Evolutionary conservation across 1,140 invertebrate species (phyloP).

Genomic region (Cydia pomonella): DNA sequence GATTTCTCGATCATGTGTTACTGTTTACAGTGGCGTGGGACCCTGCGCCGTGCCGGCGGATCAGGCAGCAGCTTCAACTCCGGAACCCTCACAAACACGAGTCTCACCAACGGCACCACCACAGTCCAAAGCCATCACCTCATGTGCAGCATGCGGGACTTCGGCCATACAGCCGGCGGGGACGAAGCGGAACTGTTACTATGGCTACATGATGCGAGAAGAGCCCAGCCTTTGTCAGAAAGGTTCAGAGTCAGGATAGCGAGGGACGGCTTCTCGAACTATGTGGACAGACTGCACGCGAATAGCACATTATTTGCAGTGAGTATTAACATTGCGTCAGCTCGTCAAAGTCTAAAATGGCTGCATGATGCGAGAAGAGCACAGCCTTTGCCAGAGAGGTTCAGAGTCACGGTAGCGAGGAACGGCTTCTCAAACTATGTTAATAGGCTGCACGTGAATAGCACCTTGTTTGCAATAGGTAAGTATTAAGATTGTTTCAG

Average conservation of each 20-base stretch:
- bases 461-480: slow-evolving; percentile 94
- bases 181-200: slow-evolving; percentile 95
- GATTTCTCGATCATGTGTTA: background rate
- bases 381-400: slow-evolving; percentile 90
- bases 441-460: slow-evolving; percentile 93
- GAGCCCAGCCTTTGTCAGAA: slow-evolving; percentile 89
- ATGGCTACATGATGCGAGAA: slow-evolving; percentile 90
- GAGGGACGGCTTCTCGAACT: slow-evolving; percentile 94
- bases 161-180: slow-evolving; percentile 90
- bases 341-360: slow-evolving; percentile 67
- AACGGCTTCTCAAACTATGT: slow-evolving; percentile 95
- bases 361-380: slow-evolving; percentile 89
- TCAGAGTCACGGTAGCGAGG: slow-evolving; percentile 92
- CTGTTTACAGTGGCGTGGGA: slow-evolving; percentile 83
- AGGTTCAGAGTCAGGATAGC: slow-evolving; percentile 93
- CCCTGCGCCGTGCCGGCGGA: slow-evolving; percentile 81
- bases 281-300: slow-evolving; percentile 92
- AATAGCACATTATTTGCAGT: slow-evolving; percentile 95
- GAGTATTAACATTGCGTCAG: slow-evolving; percentile 59
- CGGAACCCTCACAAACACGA: slow-evolving; percentile 57
- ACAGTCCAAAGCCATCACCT: slow-evolving; percentile 87
- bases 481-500: slow-evolving; percentile 59
- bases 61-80: slow-evolving; percentile 75
- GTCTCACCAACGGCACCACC: slow-evolving; percentile 44
- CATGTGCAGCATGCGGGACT: slow-evolving; percentile 93